Percentiles rank a stretch among this genome's conserved stretches.
These are phyloP conservation scores for Amphiduros pacificus DNA, from an alignment of 2,888 invertebrate species.

Conservation along the genomic window DNA sequence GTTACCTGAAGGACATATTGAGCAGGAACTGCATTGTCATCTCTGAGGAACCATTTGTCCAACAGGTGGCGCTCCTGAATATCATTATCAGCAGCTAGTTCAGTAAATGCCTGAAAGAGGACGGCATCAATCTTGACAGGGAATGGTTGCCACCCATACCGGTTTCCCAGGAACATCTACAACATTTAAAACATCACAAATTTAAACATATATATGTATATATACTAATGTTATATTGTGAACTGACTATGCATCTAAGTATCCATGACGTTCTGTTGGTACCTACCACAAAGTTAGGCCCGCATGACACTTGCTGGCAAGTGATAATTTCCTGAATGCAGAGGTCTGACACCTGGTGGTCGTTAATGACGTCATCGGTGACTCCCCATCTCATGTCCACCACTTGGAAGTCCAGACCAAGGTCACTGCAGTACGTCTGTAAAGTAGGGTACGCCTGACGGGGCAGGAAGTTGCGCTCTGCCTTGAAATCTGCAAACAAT, in stretches of 20 bases:
- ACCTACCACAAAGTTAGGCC: conserved; percentile 34
- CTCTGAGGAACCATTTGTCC: conserved; percentile 46
- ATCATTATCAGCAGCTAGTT: conserved; percentile 28
- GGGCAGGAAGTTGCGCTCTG: conserved; percentile 28
- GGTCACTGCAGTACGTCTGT: conserved; percentile 19
- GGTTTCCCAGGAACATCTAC: conserved; percentile 47
- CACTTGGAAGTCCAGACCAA: conserved; percentile 32
- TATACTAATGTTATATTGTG: neutral
- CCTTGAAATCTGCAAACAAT: conserved; percentile 26
- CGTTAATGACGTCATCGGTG: conserved; percentile 30
- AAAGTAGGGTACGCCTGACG: conserved; percentile 25
- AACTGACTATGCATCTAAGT: neutral
- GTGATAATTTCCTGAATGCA: conserved; percentile 29
- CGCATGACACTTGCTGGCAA: conserved; percentile 30
- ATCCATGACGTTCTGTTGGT: neutral
- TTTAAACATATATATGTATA: neutral
- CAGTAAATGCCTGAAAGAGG: conserved; percentile 37
- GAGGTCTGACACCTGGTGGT: conserved; percentile 31
- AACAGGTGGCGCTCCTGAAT: conserved; percentile 27
- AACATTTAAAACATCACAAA: neutral
- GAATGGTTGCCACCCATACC: conserved; percentile 53
- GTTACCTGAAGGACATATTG: conserved; percentile 48
- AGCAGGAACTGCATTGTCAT: conserved; percentile 47
- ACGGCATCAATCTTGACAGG: conserved; percentile 37
- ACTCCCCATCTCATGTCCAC: conserved; percentile 35